Evolutionary conservation across 2,113 vertebrate genomes (phyloP).

Genomic region (Apodemus speciosus): DNA sequence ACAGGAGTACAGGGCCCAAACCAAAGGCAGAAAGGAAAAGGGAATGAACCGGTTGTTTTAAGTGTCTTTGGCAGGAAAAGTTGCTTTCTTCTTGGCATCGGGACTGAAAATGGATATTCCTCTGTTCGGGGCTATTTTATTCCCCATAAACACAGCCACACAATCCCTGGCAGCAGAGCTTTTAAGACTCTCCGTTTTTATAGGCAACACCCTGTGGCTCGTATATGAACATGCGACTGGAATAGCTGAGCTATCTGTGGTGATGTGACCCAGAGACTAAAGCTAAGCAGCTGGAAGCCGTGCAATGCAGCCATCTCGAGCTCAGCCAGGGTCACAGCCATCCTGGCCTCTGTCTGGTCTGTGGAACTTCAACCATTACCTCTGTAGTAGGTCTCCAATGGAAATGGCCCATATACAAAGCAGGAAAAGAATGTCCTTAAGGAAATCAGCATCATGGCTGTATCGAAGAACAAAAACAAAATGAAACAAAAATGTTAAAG

Average conservation of each 20-base stretch:
- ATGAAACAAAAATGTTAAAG: not conserved
- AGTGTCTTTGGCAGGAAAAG: not conserved
- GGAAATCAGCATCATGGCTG: not conserved
- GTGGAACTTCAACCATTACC: not conserved
- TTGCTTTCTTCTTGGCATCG: not conserved
- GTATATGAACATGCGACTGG: not conserved
- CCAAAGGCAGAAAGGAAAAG: not conserved
- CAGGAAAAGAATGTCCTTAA: not conserved
- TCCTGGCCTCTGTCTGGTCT: not conserved
- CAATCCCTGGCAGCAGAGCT: not conserved
- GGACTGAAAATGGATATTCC: not conserved
- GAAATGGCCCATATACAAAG: not conserved
- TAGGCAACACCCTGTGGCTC: not conserved
- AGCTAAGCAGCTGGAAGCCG: not conserved
- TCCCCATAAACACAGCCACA: not conserved
- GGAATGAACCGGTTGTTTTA: not conserved
- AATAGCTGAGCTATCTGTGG: not conserved
- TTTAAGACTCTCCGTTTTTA: not conserved
- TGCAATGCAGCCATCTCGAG: accelerated
- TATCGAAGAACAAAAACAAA: not conserved
- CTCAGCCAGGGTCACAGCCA: not conserved
- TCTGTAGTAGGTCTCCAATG: not conserved
- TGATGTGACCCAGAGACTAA: not conserved
- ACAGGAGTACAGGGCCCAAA: not conserved
- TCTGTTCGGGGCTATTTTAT: not conserved